Evolutionary conservation across 1,140 invertebrate genomes (phyloP).

Genomic region (Heliconius eleuchia): DNA sequence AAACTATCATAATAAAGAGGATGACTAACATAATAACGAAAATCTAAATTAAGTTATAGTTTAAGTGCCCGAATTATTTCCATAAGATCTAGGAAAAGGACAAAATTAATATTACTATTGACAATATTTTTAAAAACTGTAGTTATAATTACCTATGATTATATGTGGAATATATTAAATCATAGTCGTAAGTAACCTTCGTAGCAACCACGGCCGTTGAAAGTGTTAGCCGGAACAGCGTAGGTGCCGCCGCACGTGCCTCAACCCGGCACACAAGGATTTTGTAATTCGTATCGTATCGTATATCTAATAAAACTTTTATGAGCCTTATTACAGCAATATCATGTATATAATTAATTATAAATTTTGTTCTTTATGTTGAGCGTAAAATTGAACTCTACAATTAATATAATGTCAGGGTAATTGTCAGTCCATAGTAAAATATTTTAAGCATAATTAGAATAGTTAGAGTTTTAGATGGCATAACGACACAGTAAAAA

Average conservation of each 20-base stretch:
- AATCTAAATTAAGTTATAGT: no score
- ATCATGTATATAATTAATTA: no score
- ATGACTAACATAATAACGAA: no score
- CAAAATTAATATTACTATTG: no score
- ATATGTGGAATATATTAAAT: conserved; percentile 1
- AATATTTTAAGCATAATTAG: background rate
- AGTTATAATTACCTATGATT: background rate
- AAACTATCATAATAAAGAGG: no score
- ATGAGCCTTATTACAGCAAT: conserved; percentile 29
- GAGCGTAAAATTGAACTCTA: no score
- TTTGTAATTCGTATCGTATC: conserved; percentile 43
- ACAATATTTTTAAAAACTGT: no score
- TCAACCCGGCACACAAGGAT: conserved; percentile 31
- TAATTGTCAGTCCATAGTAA: background rate
- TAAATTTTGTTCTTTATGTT: no score
- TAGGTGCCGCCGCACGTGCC: conserved; percentile 46
- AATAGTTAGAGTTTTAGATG: background rate
- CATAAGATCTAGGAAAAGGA: no score
- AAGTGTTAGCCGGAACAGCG: conserved; percentile 46
- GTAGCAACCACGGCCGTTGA: conserved; percentile 42
- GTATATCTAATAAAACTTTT: conserved; percentile 41
- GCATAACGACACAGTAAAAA: no score
- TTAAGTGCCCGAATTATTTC: no score
- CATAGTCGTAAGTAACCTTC: conserved; percentile 39
- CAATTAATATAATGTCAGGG: background rate